Base-by-base conservation (phyloP, 2,113 vertebrate species). In the Meleagris gallopavo region DNA sequence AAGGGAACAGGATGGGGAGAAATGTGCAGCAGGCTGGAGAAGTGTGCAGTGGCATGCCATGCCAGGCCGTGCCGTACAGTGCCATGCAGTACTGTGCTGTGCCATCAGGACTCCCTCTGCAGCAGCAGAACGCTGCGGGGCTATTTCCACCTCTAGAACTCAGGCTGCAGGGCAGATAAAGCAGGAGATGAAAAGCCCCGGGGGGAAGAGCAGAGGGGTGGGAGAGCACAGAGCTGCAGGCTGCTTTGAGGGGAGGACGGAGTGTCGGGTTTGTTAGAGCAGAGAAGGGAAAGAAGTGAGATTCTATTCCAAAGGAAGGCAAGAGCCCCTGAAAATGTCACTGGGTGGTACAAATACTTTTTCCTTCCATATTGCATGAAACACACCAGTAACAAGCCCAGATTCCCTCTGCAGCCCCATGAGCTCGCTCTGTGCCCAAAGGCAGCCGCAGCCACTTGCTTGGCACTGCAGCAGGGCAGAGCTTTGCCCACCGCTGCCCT, bases 141-240 rank as follows among this genome's bases (percentile, higher is more conserved):
- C 22, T 24, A n/a, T 46, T 67, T 32, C 24, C 58, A 48, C 25
- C 30, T 21, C 48, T 7, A 27, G 36, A 17, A 11, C 2, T 24
- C 19, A 7, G 25, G 34, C 77, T 34, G 29, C 6, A 0, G 13
- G 61, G 38, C 27, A 54, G 3, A 15, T 16, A 1, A 9, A 38
- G 6, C 6, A 18, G n/a, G n/a, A 0, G 43, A 0, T 50, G 7
- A 15, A 18, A 30, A 43, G 10, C n/a, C 45, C 24, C 12, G 1
- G 19, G 22, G 11, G 16, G 25, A 60, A 24, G 8, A 18, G 7
- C 10, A 18, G 14, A 21, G 7, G 1, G 32, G 19, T 6, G 14
- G 84, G 55, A 8, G 11, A 30, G 12, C 1, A 0, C 1, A 11
- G 61, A 27, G 5, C 0, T 0, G 21, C 0, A 0, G 20, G 29